Conservation (phyloP, 2,888 invertebrate species). For the Bellardia bayeri region DNA sequence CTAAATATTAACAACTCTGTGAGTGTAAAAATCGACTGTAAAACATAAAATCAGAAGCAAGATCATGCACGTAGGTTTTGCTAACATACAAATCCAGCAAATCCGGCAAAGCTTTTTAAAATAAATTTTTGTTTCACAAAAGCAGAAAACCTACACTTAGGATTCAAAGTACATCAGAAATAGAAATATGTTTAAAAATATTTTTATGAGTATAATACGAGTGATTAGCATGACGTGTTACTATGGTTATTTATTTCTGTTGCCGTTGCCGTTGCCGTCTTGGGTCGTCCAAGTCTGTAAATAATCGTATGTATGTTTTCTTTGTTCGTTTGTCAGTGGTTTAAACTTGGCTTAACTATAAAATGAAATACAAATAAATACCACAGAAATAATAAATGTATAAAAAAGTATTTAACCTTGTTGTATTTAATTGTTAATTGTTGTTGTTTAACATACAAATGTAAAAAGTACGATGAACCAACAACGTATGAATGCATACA, state of each 20-base stretch:
- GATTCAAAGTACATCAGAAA: not conserved
- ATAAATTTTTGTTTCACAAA: not conserved
- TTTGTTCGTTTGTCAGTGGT: slow-evolving; percentile 11
- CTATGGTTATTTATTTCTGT: not conserved
- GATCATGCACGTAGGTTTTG: not conserved
- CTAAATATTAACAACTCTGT: not conserved
- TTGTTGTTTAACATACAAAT: slow-evolving; percentile 37
- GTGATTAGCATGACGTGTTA: slow-evolving; percentile 25
- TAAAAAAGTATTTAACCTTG: slow-evolving; percentile 59
- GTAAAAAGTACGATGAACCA: slow-evolving; percentile 6
- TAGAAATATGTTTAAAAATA: not conserved
- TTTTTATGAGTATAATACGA: not conserved
- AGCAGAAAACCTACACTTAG: not conserved
- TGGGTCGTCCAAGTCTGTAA: not conserved
- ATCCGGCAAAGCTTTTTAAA: not conserved
- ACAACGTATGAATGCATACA: not conserved
- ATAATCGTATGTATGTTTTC: slow-evolving; percentile 5
- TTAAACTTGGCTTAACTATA: slow-evolving; percentile 22
- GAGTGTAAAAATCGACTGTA: not conserved
- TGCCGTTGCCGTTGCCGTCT: slow-evolving; percentile 26
- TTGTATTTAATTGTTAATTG: slow-evolving; percentile 63
- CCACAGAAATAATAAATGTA: slow-evolving; percentile 1
- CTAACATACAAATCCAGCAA: not conserved
- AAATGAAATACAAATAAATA: slow-evolving; percentile 38
- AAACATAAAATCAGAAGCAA: too few species aligned